Percentiles rank a stretch among this genome's conserved stretches.
phyloP scores from a whole-genome alignment of 2,797 vertebrate species.

The Lepus townsendii region DNA sequence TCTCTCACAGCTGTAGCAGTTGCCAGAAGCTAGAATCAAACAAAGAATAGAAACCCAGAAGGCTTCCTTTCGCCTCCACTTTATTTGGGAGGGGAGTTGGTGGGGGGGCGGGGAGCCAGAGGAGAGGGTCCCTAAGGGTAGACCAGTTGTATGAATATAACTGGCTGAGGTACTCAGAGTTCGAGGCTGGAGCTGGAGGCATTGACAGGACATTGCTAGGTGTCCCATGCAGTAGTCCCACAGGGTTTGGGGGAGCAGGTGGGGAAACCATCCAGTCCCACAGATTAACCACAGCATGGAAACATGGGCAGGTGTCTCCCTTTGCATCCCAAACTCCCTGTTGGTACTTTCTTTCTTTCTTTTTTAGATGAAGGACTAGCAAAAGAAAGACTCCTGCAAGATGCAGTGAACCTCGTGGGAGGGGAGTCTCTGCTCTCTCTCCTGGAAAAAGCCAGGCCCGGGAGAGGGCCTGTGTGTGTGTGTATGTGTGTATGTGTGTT shows the following conservation, averaged over 20 bases:
- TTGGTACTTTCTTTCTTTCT: background rate
- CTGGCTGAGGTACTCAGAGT: background rate
- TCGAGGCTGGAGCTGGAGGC: background rate
- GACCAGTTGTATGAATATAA: constrained; percentile 34
- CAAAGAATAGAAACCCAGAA: constrained; percentile 63
- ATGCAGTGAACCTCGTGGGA: background rate
- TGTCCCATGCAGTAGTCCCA: background rate
- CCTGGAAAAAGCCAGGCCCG: background rate
- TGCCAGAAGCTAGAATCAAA: constrained; percentile 59
- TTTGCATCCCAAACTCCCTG: background rate
- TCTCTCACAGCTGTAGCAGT: background rate
- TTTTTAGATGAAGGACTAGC: constrained; percentile 17
- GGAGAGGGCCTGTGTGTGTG: constrained; percentile 13
- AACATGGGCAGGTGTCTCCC: background rate
- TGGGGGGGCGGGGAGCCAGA: background rate
- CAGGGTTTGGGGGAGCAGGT: background rate
- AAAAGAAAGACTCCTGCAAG: background rate
- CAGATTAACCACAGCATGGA: background rate
- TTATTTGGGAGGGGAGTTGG: background rate
- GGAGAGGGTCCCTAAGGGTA: background rate
- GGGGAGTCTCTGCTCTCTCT: background rate
- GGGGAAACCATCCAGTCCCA: background rate
- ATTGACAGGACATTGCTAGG: background rate
- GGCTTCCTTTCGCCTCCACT: background rate
- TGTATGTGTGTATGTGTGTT: constrained; percentile 57